Conservation (phyloP, 1,140 invertebrate genomes). For the Sinella curviseta region DNA sequence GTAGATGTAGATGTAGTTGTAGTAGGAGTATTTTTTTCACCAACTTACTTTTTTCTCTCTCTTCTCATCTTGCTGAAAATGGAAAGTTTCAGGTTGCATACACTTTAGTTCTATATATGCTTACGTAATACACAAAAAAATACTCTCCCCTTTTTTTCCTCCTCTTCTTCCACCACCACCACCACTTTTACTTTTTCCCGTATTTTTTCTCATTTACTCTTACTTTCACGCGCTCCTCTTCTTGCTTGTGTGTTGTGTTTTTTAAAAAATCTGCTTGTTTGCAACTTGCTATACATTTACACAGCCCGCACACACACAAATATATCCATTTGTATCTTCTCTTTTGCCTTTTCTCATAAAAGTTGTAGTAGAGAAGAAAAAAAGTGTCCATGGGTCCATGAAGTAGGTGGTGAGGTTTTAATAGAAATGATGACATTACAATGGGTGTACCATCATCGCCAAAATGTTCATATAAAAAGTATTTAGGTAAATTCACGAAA, state of each 20-base stretch:
- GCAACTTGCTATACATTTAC: background rate
- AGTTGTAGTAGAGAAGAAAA: too few species aligned
- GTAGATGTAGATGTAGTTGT: too few species aligned
- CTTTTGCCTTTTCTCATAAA: background rate
- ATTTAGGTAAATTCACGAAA: background rate
- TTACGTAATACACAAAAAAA: background rate
- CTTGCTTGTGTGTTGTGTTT: background rate
- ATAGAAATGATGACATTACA: slow-evolving; percentile 5
- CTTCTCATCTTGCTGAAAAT: background rate
- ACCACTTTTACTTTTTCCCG: background rate
- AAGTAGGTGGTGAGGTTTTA: background rate
- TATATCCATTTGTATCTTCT: background rate
- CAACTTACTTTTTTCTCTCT: background rate
- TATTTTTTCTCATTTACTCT: slow-evolving; percentile 22
- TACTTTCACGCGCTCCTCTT: background rate
- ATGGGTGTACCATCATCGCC: too few species aligned
- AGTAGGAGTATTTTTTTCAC: too few species aligned
- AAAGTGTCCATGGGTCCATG: background rate
- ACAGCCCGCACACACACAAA: too few species aligned
- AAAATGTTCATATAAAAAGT: background rate
- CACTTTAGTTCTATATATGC: background rate
- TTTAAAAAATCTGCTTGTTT: background rate
- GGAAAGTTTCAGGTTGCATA: slow-evolving; percentile 25
- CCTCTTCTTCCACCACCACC: background rate
- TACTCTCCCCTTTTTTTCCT: background rate